Conservation (phyloP, 2,888 invertebrate species). For the Ennomos erosarius region DNA sequence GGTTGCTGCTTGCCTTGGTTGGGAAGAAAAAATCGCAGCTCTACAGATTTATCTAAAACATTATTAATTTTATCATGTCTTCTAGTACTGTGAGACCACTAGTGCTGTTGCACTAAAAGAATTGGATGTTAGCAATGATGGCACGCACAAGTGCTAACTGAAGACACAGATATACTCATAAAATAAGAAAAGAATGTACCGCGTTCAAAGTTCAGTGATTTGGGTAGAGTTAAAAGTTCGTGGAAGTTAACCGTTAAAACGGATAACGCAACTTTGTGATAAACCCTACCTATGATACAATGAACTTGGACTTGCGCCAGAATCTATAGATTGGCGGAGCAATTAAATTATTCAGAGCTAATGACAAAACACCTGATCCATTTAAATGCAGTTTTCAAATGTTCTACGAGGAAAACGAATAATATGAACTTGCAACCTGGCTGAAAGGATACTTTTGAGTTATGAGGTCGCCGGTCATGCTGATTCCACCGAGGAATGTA, state of each 20-base stretch:
- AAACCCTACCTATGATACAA: too few relatives aligned
- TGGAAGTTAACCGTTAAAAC: too few relatives aligned
- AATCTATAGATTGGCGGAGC: not conserved
- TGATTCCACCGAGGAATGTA: conserved; percentile 48
- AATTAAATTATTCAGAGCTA: not conserved
- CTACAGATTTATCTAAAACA: too few relatives aligned
- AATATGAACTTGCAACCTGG: conserved; percentile 1
- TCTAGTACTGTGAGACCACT: too few relatives aligned
- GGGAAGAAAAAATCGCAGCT: too few relatives aligned
- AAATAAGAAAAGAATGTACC: conserved; percentile 21
- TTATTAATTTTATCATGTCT: too few relatives aligned
- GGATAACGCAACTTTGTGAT: not conserved
- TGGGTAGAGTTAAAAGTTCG: not conserved
- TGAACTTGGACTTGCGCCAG: too few relatives aligned
- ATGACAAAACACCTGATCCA: too few relatives aligned
- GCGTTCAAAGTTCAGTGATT: conserved; percentile 8
- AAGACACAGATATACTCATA: conserved; percentile 13
- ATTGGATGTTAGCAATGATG: conserved; percentile 12
- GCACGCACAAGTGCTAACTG: conserved; percentile 15
- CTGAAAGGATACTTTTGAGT: conserved; percentile 20
- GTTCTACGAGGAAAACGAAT: too few relatives aligned
- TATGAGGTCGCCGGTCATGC: conserved; percentile 54
- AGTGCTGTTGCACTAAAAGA: conserved; percentile 13
- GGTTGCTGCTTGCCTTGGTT: too few relatives aligned
- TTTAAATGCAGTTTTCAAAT: too few relatives aligned